Evolutionary conservation across 2,113 vertebrate species (phyloP).

Genomic region (Plotosus lineatus): DNA sequence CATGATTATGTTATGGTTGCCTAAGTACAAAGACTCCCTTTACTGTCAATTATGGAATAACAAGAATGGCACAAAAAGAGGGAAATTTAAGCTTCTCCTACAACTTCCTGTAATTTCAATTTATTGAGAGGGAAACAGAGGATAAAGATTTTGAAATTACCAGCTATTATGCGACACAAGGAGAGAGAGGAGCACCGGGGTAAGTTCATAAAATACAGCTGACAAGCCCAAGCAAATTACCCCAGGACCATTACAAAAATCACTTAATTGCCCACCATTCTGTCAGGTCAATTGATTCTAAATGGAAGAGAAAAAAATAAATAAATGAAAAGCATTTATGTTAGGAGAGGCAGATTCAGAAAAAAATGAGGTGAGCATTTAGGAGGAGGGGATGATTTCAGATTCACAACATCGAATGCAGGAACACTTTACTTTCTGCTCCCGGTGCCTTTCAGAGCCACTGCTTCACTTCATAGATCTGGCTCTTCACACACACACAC

Average conservation of each 20-base stretch:
- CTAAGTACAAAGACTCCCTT: constrained; percentile 88
- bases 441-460: constrained; percentile 45
- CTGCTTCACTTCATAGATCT: constrained; percentile 28
- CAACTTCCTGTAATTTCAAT: constrained; percentile 99
- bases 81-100: constrained; percentile 88
- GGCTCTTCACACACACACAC: too few relatives aligned
- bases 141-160: constrained; percentile 99
- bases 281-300: constrained; percentile 99
- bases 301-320: constrained; percentile 84
- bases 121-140: constrained; percentile 99
- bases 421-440: constrained; percentile 34
- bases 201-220: constrained; percentile 96
- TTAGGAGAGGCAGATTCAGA: constrained; percentile 82
- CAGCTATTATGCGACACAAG: constrained; percentile 93
- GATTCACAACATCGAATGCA: constrained; percentile 79
- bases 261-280: constrained; percentile 99
- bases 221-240: constrained; percentile 98
- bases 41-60: constrained; percentile 83
- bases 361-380: constrained; percentile 88
- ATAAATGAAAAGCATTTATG: constrained; percentile 94
- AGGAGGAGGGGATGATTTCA: constrained; percentile 89
- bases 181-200: constrained; percentile 82
- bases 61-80: constrained; percentile 76
- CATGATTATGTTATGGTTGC: constrained; percentile 71
- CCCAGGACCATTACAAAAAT: constrained; percentile 99